Conservation (phyloP, 2,113 vertebrate species). For the Phasianus colchicus region DNA sequence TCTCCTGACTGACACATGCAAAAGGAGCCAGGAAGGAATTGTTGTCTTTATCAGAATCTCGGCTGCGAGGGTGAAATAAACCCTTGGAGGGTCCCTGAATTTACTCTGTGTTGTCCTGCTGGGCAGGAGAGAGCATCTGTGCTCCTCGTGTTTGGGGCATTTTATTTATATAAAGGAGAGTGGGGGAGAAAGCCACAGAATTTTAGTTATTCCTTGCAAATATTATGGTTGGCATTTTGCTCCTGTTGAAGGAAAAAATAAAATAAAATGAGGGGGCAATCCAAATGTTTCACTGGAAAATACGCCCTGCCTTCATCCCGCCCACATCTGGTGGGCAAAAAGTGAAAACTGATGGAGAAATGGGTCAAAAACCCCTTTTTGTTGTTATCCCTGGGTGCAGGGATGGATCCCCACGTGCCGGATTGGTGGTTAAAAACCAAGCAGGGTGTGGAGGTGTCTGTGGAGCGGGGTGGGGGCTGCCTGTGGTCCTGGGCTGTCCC, state of each 20-base stretch:
- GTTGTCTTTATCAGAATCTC: background rate
- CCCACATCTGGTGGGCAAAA: background rate
- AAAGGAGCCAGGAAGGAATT: conserved; percentile 12
- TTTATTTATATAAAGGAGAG: conserved; percentile 58
- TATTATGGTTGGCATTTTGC: conserved; percentile 65
- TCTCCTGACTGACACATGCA: background rate
- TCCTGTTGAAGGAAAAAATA: background rate
- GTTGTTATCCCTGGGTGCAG: background rate
- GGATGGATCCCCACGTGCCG: background rate
- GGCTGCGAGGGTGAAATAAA: background rate
- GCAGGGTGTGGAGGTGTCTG: background rate
- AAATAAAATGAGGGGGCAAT: conserved; percentile 26
- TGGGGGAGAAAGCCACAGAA: conserved; percentile 64
- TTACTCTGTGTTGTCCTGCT: background rate
- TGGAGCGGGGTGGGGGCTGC: background rate
- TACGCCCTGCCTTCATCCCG: background rate
- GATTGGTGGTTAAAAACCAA: background rate
- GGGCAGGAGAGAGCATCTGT: background rate
- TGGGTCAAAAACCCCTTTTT: conserved; percentile 14
- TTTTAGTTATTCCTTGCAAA: conserved; percentile 65
- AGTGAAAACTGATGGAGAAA: conserved; percentile 48
- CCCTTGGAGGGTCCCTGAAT: background rate
- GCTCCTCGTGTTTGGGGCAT: conserved; percentile 41
- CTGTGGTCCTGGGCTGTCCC: background rate
- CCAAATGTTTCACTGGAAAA: conserved; percentile 61